Conservation (phyloP, 2,888 invertebrate genomes). For the Pteria penguin region DNA sequence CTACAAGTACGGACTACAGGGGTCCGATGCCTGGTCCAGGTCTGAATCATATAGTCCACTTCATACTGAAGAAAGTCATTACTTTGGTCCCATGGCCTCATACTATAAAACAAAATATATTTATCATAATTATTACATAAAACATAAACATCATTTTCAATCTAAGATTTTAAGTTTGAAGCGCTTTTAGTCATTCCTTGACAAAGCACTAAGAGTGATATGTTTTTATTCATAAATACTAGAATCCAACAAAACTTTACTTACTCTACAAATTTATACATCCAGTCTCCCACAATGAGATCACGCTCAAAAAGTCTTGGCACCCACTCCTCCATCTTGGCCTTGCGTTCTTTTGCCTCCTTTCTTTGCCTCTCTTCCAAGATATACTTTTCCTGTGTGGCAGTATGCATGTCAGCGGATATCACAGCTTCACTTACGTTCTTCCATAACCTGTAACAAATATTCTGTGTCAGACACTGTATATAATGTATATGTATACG, state of each 20-base stretch:
- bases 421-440: constrained; percentile 92
- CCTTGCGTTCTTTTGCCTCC: constrained; percentile 86
- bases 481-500: too few species aligned
- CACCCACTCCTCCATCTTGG: constrained; percentile 85
- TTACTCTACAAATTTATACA: constrained; percentile 88
- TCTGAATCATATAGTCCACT: constrained; percentile 88
- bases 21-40: constrained; percentile 88
- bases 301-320: constrained; percentile 87
- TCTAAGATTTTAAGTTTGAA: neutral
- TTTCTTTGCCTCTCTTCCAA: constrained; percentile 92
- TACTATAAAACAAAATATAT: constrained; percentile 71
- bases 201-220: too few species aligned
- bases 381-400: constrained; percentile 94
- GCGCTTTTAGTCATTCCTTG: neutral
- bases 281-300: constrained; percentile 84
- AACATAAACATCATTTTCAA: too few species aligned
- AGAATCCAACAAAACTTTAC: too few species aligned
- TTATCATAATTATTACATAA: too few species aligned
- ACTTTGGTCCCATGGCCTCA: constrained; percentile 92
- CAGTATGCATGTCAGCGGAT: constrained; percentile 91
- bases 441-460: constrained; percentile 85
- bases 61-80: constrained; percentile 94
- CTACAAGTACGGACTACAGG: constrained; percentile 87
- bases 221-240: too few species aligned
- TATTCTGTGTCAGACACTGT: too few species aligned